Evolutionary conservation across 2,113 vertebrate species (phyloP).

Genomic region (Microtus pennsylvanicus): DNA sequence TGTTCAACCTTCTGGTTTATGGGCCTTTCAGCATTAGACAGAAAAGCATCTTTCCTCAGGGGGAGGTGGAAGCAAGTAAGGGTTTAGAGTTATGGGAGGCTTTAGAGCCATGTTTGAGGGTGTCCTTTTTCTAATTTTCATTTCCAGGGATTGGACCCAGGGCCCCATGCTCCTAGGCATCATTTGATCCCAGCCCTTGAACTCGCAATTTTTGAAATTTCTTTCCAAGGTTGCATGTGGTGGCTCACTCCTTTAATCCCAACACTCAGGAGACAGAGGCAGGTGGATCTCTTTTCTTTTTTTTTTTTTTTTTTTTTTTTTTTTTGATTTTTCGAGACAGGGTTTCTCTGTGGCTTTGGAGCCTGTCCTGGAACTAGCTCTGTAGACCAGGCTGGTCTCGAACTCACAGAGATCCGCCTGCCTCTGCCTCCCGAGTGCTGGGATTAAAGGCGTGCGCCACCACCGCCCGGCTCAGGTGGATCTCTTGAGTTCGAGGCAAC

Average conservation of each 20-base stretch:
- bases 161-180: background rate
- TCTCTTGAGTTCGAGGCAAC: background rate
- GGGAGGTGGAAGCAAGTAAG: background rate
- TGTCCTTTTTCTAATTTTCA: background rate
- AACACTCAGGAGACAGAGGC: background rate
- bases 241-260: background rate
- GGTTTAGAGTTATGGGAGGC: background rate
- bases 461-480: no score
- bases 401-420: no score
- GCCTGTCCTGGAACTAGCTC: no score
- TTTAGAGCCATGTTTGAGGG: background rate
- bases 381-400: no score
- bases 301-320: no score
- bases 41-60: background rate
- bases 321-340: no score
- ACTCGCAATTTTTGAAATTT: background rate
- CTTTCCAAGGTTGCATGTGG: background rate
- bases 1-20: background rate
- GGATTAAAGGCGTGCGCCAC: no score
- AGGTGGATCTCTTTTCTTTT: no score
- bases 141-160: background rate
- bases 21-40: background rate
- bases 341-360: no score
- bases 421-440: no score
- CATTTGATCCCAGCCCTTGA: background rate